These are phyloP conservation scores for Sebastes itinus DNA, from an alignment of 2,797 vertebrate genomes.

Conservation along the genomic window DNA sequence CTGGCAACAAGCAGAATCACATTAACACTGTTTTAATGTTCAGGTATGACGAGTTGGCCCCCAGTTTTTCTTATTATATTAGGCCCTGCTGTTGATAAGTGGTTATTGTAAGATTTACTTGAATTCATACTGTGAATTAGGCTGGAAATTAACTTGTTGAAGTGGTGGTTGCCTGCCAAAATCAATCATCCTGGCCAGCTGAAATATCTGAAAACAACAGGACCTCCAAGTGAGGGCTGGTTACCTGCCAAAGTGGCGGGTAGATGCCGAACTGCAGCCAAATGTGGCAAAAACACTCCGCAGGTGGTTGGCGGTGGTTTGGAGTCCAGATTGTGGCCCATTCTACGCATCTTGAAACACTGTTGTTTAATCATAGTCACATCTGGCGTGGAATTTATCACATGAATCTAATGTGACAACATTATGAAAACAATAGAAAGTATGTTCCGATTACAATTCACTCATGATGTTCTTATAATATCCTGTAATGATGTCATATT, in stretches of 20 bases:
- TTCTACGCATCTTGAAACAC: conserved; percentile 1
- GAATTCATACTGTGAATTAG: not conserved
- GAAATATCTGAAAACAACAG: conserved; percentile 37
- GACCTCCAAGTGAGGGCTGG: not conserved
- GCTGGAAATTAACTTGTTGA: conserved; percentile 1
- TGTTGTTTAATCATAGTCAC: not conserved
- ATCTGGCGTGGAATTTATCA: conserved; percentile 22
- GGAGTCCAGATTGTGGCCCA: conserved; percentile 7
- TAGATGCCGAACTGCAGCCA: conserved; percentile 13
- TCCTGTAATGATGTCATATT: conserved; percentile 22
- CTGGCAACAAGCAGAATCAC: conserved; percentile 5
- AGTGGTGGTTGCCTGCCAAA: conserved; percentile 13
- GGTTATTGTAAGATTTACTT: conserved; percentile 20
- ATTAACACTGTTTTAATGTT: not conserved
- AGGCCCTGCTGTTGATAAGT: conserved; percentile 25
- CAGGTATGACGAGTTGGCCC: not conserved
- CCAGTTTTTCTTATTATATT: not conserved
- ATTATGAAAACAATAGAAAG: conserved; percentile 22
- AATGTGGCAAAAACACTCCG: conserved; percentile 10
- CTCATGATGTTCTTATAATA: conserved; percentile 33
- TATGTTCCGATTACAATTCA: conserved; percentile 36
- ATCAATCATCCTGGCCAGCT: conserved; percentile 19
- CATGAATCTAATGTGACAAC: conserved; percentile 30
- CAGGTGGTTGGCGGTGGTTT: conserved; percentile 8
- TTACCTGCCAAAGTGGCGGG: conserved; percentile 20